A percentile compares a stretch with the other conserved stretches of the same genome.
These are phyloP conservation scores for Crepidodera aurea DNA, from an alignment of 2,888 invertebrate genomes.

Conservation along the genomic window DNA sequence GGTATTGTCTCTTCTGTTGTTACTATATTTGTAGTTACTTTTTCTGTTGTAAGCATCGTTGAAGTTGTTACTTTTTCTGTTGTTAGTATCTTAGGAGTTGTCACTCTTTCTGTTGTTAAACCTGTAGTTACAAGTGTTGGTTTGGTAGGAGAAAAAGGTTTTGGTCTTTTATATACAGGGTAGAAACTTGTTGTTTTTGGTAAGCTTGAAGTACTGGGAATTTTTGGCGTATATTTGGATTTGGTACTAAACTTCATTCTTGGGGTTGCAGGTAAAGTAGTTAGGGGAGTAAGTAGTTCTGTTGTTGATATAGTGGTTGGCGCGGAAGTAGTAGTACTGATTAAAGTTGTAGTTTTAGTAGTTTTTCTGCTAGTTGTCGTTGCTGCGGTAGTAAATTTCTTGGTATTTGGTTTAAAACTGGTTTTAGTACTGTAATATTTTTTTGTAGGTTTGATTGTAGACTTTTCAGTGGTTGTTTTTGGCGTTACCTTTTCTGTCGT, in stretches of 20 bases:
- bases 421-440: slow-evolving; percentile 11
- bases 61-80: slow-evolving; percentile 4
- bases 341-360: slow-evolving; percentile 4
- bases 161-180: not conserved
- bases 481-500: slow-evolving; percentile 12
- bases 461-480: slow-evolving; percentile 17
- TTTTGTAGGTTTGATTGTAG: not conserved
- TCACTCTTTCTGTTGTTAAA: slow-evolving; percentile 7
- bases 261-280: not conserved
- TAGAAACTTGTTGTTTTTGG: slow-evolving; percentile 2
- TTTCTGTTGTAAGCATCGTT: not conserved
- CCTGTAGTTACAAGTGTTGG: not conserved
- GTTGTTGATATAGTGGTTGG: not conserved
- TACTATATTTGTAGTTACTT: not conserved
- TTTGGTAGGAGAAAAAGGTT: not conserved
- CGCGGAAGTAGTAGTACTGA: not conserved
- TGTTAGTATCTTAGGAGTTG: slow-evolving; percentile 7
- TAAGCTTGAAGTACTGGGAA: not conserved
- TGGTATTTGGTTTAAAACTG: slow-evolving; percentile 3
- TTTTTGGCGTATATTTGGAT: not conserved
- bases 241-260: not conserved
- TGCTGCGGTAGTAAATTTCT: not conserved
- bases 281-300: not conserved
- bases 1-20: slow-evolving; percentile 1
- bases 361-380: not conserved